A percentile compares a stretch with the other conserved stretches of the same genome.
Conservation (phyloP, 2,797 vertebrate species). For the Notoglanidium macrostoma region DNA sequence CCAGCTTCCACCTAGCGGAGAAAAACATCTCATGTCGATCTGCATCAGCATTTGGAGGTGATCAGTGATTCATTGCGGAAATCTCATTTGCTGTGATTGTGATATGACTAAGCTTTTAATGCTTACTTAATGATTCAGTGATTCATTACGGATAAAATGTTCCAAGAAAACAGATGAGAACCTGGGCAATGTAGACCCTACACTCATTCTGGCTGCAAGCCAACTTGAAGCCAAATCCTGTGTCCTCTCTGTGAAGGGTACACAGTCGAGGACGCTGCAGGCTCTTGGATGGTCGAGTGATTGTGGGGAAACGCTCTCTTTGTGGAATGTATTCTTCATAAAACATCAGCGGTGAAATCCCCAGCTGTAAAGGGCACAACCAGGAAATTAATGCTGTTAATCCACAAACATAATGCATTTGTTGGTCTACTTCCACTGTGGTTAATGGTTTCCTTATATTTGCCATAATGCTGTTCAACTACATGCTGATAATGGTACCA, state of each 20-base stretch:
- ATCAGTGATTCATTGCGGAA: background rate
- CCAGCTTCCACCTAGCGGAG: constrained; percentile 66
- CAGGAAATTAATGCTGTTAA: constrained; percentile 21
- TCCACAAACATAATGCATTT: background rate
- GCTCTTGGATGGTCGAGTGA: constrained; percentile 16
- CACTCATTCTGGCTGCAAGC: constrained; percentile 59
- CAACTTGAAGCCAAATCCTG: constrained; percentile 61
- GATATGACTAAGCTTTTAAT: background rate
- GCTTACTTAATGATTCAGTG: background rate
- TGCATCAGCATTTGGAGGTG: background rate
- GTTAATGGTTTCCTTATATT: background rate
- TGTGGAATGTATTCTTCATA: constrained; percentile 55
- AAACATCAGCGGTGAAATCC: constrained; percentile 74
- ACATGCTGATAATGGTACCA: background rate
- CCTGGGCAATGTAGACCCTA: constrained; percentile 66
- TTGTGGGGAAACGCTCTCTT: constrained; percentile 16
- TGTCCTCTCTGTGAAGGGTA: constrained; percentile 54
- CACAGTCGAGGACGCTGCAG: constrained; percentile 48
- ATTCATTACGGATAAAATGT: background rate
- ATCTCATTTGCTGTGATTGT: background rate
- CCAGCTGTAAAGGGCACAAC: constrained; percentile 62
- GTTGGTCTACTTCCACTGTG: background rate
- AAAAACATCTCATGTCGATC: background rate
- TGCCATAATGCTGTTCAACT: background rate
- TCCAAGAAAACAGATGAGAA: constrained; percentile 50